A percentile compares a stretch with the other conserved stretches of the same genome.
Evolutionary conservation across 2,888 invertebrate species (phyloP).

Genomic region (Philaethria dido): DNA sequence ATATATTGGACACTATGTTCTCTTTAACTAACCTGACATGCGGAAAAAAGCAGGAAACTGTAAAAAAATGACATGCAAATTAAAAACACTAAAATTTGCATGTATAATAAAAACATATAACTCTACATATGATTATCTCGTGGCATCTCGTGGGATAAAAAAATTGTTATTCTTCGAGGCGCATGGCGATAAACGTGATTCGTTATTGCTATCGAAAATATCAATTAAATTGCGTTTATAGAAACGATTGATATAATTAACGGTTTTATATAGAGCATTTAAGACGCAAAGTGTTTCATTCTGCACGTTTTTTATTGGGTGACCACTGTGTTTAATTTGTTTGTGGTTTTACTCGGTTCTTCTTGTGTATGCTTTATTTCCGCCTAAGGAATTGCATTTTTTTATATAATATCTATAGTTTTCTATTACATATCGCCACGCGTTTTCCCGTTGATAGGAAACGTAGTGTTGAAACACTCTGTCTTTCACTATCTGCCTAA

Average conservation of each 20-base stretch:
- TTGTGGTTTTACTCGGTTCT: background rate
- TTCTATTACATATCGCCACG: no score
- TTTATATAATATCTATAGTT: no score
- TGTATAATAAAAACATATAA: background rate
- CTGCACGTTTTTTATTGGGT: background rate
- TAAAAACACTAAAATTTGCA: no score
- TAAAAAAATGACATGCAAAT: no score
- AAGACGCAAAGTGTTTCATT: background rate
- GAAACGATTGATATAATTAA: slow-evolving; percentile 10
- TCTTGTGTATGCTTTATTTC: no score
- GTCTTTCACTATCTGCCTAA: no score
- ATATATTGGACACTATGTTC: no score
- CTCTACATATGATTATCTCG: background rate
- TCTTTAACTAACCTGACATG: no score
- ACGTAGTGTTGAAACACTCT: no score
- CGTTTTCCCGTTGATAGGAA: no score
- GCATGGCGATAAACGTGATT: slow-evolving; percentile 25
- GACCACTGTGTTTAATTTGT: background rate
- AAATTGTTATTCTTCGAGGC: background rate
- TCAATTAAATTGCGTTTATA: slow-evolving; percentile 20
- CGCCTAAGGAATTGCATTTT: no score
- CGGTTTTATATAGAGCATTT: slow-evolving; percentile 20
- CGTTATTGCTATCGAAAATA: slow-evolving; percentile 8
- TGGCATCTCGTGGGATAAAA: background rate
- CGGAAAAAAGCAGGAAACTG: background rate